These are phyloP conservation scores for Rhizomys pruinosus DNA, from an alignment of 2,113 vertebrate species.

Conservation along the genomic window DNA sequence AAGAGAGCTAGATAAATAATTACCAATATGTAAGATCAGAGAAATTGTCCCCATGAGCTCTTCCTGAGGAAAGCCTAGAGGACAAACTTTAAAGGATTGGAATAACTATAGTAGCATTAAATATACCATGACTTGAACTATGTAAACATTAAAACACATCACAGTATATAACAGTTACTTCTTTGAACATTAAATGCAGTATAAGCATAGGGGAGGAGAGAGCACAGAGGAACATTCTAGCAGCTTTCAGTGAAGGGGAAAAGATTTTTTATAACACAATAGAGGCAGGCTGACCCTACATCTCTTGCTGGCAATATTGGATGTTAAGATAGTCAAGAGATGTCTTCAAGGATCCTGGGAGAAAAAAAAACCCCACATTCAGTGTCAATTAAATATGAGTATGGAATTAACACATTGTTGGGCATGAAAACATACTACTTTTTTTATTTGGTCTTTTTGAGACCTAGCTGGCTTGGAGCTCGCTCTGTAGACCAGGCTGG, in stretches of 20 bases:
- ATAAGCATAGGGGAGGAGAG: neutral
- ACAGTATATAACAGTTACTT: neutral
- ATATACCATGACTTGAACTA: neutral
- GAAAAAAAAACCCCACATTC: neutral
- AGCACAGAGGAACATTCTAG: slow-evolving; percentile 4
- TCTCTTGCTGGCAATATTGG: neutral
- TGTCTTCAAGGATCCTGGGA: neutral
- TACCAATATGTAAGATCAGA: neutral
- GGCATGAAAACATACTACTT: neutral
- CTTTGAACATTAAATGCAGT: neutral
- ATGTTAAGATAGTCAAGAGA: too few relatives aligned
- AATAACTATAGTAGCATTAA: neutral
- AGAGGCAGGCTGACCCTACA: neutral
- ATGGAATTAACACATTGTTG: slow-evolving; percentile 8
- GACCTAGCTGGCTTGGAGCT: too few relatives aligned
- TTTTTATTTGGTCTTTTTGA: too few relatives aligned
- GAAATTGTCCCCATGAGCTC: neutral
- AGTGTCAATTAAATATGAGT: slow-evolving; percentile 11
- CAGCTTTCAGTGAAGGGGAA: neutral
- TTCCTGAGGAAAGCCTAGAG: neutral
- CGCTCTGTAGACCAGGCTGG: too few relatives aligned
- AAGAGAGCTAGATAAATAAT: neutral
- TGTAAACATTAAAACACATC: neutral
- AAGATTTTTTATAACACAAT: neutral
- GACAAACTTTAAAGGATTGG: neutral